These are phyloP conservation scores for Eptesicus fuscus DNA, from an alignment of 2,113 vertebrate genomes.

Conservation along the genomic window DNA sequence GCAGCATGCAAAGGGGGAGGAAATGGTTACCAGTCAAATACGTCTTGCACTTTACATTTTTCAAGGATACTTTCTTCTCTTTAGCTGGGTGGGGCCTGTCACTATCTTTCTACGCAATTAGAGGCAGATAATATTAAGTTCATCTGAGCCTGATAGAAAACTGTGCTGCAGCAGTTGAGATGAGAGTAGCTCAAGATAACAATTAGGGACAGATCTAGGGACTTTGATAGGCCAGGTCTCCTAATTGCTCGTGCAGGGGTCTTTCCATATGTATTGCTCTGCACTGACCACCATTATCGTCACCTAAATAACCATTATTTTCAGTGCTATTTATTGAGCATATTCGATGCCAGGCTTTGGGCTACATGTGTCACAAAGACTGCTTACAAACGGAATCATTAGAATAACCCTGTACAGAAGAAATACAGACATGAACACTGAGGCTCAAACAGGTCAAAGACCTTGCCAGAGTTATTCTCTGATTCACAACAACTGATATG, in stretches of 20 bases:
- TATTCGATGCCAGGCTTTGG: conserved; percentile 14
- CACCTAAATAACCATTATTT: neutral
- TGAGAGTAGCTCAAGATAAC: neutral
- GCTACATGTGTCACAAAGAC: neutral
- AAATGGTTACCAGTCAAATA: neutral
- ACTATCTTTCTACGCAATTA: neutral
- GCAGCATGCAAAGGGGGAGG: neutral
- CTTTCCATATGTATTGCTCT: neutral
- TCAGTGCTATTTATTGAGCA: neutral
- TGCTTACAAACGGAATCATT: neutral
- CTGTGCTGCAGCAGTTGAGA: neutral
- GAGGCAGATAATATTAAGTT: neutral
- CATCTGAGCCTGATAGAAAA: neutral
- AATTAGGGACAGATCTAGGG: neutral
- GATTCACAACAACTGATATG: neutral
- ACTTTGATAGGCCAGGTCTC: neutral
- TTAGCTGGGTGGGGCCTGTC: neutral
- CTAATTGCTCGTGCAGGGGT: neutral
- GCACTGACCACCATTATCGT: neutral
- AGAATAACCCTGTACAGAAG: neutral
- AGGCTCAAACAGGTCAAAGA: neutral
- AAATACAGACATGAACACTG: neutral
- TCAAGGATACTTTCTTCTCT: neutral
- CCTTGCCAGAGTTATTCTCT: neutral
- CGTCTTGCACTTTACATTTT: neutral